Evolutionary conservation across 2,797 vertebrate genomes (phyloP).

Genomic region (Alfaro cultratus): DNA sequence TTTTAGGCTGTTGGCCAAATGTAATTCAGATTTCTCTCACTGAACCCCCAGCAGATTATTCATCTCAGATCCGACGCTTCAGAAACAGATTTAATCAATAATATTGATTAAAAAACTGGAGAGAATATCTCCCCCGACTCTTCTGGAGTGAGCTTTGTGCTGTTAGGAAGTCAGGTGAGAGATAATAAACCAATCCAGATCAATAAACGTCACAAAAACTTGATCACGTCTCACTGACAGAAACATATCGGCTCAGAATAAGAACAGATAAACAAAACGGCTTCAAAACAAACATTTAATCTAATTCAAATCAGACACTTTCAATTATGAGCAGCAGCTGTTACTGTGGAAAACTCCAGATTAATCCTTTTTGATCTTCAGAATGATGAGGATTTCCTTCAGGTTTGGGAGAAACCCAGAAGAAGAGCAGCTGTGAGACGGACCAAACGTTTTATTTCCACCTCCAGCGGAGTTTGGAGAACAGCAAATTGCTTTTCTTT

Average conservation of each 20-base stretch:
- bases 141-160: not conserved
- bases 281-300: not conserved
- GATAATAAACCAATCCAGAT: slow-evolving; percentile 11
- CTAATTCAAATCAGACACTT: not conserved
- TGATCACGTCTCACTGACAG: not conserved
- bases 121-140: not conserved
- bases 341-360: not conserved
- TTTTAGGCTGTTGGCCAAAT: not conserved
- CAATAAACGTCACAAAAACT: not conserved
- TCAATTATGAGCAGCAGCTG: not conserved
- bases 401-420: slow-evolving; percentile 8
- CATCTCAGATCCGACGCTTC: not conserved
- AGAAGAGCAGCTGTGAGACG: slow-evolving; percentile 24
- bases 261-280: not conserved
- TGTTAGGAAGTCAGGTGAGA: not conserved
- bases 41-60: not conserved
- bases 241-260: not conserved
- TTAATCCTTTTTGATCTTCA: no score
- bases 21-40: not conserved
- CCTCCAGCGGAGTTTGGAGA: slow-evolving; percentile 17
- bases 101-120: not conserved
- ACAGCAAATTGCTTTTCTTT: slow-evolving; percentile 43
- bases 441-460: slow-evolving; percentile 25
- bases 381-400: not conserved
- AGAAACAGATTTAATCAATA: not conserved